phyloP scores from a whole-genome alignment of 2,113 vertebrate genomes.

The Misgurnus anguillicaudatus region DNA sequence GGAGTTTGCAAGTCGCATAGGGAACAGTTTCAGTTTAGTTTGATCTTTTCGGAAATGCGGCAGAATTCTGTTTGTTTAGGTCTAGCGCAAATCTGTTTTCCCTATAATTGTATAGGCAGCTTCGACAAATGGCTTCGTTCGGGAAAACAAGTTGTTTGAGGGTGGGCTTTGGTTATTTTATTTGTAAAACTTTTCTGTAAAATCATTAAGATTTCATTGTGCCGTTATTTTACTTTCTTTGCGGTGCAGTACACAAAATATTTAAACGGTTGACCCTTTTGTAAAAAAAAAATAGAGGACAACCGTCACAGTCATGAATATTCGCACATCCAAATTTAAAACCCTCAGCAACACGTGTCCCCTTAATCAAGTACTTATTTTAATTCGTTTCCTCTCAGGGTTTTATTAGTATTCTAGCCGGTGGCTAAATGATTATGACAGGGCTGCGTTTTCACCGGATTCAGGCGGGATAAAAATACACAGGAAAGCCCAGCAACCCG shows the following conservation, averaged over 20 bases:
- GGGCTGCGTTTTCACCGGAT: constrained; percentile 51
- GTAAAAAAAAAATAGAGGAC: constrained; percentile 28
- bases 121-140: constrained; percentile 17
- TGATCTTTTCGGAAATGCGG: not conserved
- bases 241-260: not conserved
- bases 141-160: not conserved
- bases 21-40: constrained; percentile 37
- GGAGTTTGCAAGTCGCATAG: constrained; percentile 50
- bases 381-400: constrained; percentile 61
- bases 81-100: constrained; percentile 6
- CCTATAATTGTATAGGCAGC: constrained; percentile 12
- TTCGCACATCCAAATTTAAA: constrained; percentile 56
- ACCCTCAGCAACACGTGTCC: constrained; percentile 50
- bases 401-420: constrained; percentile 64
- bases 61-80: constrained; percentile 28
- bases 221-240: not conserved
- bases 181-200: not conserved
- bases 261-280: constrained; percentile 11
- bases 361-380: constrained; percentile 61
- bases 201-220: constrained; percentile 4
- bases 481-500: constrained; percentile 50
- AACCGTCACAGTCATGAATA: constrained; percentile 43
- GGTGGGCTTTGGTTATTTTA: not conserved
- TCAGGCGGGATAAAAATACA: constrained; percentile 54
- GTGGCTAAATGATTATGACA: constrained; percentile 63